Percentiles rank a stretch among this genome's conserved stretches.
These are phyloP conservation scores for Drosophila colorata DNA, from an alignment of 2,888 invertebrate genomes.

Conservation along the genomic window DNA sequence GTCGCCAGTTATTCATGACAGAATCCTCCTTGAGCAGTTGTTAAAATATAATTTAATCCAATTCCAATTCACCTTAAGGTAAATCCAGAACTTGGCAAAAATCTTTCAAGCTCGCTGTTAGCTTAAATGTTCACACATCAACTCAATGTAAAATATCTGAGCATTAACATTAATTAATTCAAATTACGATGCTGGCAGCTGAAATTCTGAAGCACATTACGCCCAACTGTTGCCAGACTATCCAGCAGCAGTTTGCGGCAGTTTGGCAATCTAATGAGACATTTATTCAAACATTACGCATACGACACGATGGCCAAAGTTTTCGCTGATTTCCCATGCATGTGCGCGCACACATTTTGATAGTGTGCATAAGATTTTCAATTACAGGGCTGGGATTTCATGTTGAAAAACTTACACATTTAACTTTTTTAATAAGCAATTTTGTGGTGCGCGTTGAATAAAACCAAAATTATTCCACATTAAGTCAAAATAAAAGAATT, in stretches of 20 bases:
- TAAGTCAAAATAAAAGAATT: slow-evolving; percentile 48
- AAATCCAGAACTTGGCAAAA: neutral
- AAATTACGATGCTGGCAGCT: slow-evolving; percentile 6
- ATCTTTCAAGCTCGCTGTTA: neutral
- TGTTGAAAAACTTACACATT: slow-evolving; percentile 11
- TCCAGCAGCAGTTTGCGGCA: slow-evolving; percentile 6
- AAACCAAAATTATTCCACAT: slow-evolving; percentile 52
- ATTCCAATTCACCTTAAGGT: neutral
- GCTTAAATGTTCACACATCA: slow-evolving; percentile 6
- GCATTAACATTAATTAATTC: slow-evolving; percentile 37
- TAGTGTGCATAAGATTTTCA: slow-evolving; percentile 28
- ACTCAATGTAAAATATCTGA: slow-evolving; percentile 11
- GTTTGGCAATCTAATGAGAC: slow-evolving; percentile 15
- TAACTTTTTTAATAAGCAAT: slow-evolving; percentile 48
- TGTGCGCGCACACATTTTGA: slow-evolving; percentile 1
- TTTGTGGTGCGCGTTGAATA: slow-evolving; percentile 24
- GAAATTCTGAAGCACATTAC: slow-evolving; percentile 3
- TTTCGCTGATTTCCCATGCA: slow-evolving; percentile 13
- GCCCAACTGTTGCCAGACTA: slow-evolving; percentile 24
- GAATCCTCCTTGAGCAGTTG: no score
- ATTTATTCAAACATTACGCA: slow-evolving; percentile 45
- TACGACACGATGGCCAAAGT: slow-evolving; percentile 36
- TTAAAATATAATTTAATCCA: neutral
- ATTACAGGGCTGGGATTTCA: slow-evolving; percentile 16
- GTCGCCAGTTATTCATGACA: no score